These are phyloP conservation scores for Dryocosmus kuriphilus DNA, from an alignment of 2,888 invertebrate species.

Conservation along the genomic window DNA sequence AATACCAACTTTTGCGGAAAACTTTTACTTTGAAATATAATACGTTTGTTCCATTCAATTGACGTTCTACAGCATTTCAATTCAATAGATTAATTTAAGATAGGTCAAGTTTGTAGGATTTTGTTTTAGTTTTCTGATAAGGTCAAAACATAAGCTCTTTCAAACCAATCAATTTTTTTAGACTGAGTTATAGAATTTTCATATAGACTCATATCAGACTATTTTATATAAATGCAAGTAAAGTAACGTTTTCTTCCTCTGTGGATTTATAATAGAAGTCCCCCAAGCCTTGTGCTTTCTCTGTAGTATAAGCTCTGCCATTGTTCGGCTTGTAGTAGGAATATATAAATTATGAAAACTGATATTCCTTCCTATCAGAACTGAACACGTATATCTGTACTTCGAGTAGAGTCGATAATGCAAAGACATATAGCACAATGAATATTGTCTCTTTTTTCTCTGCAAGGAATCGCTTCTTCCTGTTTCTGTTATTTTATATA, in stretches of 20 bases:
- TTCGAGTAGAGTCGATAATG: conserved; percentile 31
- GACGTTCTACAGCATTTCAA: not conserved
- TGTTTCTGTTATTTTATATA: not conserved
- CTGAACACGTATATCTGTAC: not conserved
- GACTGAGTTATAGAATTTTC: not conserved
- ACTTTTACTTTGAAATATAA: conserved; percentile 13
- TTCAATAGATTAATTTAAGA: not conserved
- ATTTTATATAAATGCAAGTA: not conserved
- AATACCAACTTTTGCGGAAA: not conserved
- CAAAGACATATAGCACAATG: not conserved
- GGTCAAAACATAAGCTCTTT: no score
- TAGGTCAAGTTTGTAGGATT: no score
- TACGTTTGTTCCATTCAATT: conserved; percentile 7
- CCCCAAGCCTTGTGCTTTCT: conserved; percentile 1
- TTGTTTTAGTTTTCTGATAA: no score
- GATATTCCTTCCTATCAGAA: conserved; percentile 26
- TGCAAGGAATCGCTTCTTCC: not conserved
- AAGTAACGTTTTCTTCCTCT: conserved; percentile 2
- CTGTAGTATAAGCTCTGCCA: not conserved
- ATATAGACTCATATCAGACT: not conserved
- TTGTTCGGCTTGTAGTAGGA: conserved; percentile 26
- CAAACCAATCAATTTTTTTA: no score
- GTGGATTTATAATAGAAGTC: conserved; percentile 9
- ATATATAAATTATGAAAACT: conserved; percentile 40
- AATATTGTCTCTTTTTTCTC: conserved; percentile 25